Conservation (phyloP, 2,797 vertebrate genomes). For the Diplodus sargus region DNA sequence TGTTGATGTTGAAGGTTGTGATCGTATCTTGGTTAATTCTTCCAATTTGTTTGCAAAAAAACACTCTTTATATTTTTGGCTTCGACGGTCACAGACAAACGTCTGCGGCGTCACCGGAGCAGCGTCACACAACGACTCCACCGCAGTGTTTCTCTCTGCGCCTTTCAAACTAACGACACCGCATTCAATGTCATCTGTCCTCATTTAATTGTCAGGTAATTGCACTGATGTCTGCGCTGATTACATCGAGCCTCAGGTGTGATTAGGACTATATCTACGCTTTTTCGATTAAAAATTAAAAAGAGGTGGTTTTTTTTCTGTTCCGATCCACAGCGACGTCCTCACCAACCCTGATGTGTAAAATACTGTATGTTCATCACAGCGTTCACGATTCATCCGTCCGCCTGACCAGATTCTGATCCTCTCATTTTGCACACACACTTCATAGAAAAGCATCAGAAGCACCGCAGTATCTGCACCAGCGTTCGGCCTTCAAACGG, state of each 20-base stretch:
- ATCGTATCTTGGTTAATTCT: background rate
- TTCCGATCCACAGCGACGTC: too few species aligned
- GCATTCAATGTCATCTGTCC: background rate
- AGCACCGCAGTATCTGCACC: background rate
- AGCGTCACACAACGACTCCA: background rate
- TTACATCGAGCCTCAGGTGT: background rate
- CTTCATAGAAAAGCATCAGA: background rate
- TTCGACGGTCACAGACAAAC: too few species aligned
- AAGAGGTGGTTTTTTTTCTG: background rate
- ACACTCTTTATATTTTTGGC: too few species aligned
- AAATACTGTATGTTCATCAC: background rate
- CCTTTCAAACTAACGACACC: background rate
- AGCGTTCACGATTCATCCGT: background rate
- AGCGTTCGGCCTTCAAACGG: constrained; percentile 11
- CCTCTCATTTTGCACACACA: background rate
- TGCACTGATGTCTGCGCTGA: background rate
- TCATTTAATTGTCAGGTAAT: background rate
- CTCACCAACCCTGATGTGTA: background rate
- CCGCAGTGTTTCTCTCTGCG: background rate
- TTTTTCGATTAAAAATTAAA: too few species aligned
- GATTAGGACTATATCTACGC: background rate
- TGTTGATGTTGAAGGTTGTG: background rate
- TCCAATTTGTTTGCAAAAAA: too few species aligned
- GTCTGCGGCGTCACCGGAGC: too few species aligned
- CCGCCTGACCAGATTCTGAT: background rate